Percentiles rank a stretch among this genome's conserved stretches.
phyloP scores from a whole-genome alignment of 2,888 invertebrate genomes.

The Drosophila neonasuta region DNA sequence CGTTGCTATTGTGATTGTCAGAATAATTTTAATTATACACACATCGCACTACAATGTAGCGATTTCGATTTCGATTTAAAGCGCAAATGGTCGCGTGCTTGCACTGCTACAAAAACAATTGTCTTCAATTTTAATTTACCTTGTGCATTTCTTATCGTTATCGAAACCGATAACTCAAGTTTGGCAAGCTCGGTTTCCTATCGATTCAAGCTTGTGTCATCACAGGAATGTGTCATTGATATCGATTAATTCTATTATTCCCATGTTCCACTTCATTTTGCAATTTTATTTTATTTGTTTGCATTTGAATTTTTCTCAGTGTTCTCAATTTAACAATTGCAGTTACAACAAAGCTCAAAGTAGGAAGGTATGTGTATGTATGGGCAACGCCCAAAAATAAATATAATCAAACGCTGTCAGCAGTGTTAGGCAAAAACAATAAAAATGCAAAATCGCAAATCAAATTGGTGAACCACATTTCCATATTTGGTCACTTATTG shows the following conservation, averaged over 20 bases:
- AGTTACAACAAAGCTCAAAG: conserved; percentile 41
- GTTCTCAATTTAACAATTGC: conserved; percentile 61
- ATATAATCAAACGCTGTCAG: conserved; percentile 75
- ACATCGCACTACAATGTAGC: conserved; percentile 40
- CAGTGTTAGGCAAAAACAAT: conserved; percentile 73
- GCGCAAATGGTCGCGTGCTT: conserved; percentile 63
- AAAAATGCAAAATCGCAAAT: conserved; percentile 71
- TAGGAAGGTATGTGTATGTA: conserved; percentile 61
- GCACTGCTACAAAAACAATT: conserved; percentile 46
- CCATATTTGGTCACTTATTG: conserved; percentile 65
- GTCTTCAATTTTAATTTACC: background rate
- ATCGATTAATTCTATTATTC: background rate
- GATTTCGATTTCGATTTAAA: conserved; percentile 4
- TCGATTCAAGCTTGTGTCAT: background rate
- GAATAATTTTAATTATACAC: conserved; percentile 63
- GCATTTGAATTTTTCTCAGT: conserved; percentile 52
- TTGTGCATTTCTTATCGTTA: background rate
- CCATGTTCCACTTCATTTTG: background rate
- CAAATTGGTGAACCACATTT: conserved; percentile 68
- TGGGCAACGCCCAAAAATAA: conserved; percentile 73
- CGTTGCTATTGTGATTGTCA: conserved; percentile 53
- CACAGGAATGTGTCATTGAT: background rate
- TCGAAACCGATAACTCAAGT: background rate
- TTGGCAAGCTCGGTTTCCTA: background rate
- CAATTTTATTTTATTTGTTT: background rate